Percentiles rank a stretch among this genome's conserved stretches.
Evolutionary conservation across 2,797 vertebrate species (phyloP).

Genomic region (Characodon lateralis): DNA sequence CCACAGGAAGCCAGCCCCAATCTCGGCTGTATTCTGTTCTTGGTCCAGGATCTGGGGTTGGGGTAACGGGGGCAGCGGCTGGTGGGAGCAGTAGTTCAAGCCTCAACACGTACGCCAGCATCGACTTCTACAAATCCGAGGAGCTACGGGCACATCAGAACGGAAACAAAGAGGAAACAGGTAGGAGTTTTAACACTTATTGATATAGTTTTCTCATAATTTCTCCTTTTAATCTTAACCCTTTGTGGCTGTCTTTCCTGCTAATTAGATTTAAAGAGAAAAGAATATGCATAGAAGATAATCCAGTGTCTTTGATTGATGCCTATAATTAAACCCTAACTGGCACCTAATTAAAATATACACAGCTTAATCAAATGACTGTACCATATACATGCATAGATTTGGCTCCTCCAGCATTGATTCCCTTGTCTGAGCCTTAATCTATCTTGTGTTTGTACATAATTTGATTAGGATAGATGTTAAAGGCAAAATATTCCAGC

Average conservation of each 20-base stretch:
- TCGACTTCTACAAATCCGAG: constrained; percentile 85
- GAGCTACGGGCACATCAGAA: constrained; percentile 81
- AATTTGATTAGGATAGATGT: constrained; percentile 30
- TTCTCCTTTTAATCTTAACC: background rate
- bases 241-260: background rate
- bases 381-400: constrained; percentile 24
- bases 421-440: constrained; percentile 25
- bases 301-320: constrained; percentile 51
- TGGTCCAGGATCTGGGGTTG: constrained; percentile 59
- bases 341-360: constrained; percentile 58
- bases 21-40: constrained; percentile 78
- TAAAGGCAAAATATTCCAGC: constrained; percentile 34
- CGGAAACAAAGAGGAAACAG: constrained; percentile 80
- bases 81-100: constrained; percentile 61
- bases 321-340: constrained; percentile 60
- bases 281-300: constrained; percentile 42
- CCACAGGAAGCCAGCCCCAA: constrained; percentile 67
- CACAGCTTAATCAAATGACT: constrained; percentile 42
- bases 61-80: constrained; percentile 44
- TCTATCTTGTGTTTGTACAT: constrained; percentile 15
- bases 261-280: constrained; percentile 28
- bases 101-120: constrained; percentile 84
- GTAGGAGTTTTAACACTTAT: constrained; percentile 42
- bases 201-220: background rate
- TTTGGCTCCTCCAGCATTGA: constrained; percentile 29